These are phyloP conservation scores for Sandelia bainsii DNA, from an alignment of 2,797 vertebrate genomes.

Conservation along the genomic window DNA sequence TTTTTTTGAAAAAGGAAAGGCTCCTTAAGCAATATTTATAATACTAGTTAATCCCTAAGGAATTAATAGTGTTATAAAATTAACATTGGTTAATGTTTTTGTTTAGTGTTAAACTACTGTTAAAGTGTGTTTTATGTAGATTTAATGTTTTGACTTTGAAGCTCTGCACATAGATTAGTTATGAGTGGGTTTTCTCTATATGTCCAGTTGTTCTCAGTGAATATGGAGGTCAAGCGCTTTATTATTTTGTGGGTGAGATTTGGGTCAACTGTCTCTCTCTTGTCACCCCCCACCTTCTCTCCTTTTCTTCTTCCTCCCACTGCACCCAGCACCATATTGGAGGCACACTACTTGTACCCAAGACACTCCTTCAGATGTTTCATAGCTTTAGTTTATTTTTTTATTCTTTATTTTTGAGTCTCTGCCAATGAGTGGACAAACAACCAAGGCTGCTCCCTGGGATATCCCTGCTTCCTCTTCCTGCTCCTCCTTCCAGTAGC, in stretches of 20 bases:
- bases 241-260: conserved; percentile 59
- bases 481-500: conserved; percentile 53
- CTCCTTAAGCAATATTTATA: background rate
- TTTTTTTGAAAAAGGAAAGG: too few relatives aligned
- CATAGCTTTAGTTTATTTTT: conserved; percentile 36
- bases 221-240: conserved; percentile 53
- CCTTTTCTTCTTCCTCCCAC: conserved; percentile 19
- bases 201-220: conserved; percentile 42
- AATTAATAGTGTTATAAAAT: too few relatives aligned
- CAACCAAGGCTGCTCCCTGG: conserved; percentile 62
- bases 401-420: conserved; percentile 37
- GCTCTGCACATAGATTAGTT: background rate
- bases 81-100: background rate
- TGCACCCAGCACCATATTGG: conserved; percentile 26
- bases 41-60: too few relatives aligned
- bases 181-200: background rate
- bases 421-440: conserved; percentile 73
- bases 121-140: background rate
- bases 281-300: background rate
- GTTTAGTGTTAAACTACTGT: background rate
- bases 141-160: background rate
- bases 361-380: conserved; percentile 62
- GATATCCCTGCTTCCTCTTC: conserved; percentile 70
- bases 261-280: conserved; percentile 68
- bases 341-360: conserved; percentile 23